A percentile compares a stretch with the other conserved stretches of the same genome.
These are phyloP conservation scores for Elysia chlorotica DNA, from an alignment of 1,140 invertebrate species.

Conservation along the genomic window DNA sequence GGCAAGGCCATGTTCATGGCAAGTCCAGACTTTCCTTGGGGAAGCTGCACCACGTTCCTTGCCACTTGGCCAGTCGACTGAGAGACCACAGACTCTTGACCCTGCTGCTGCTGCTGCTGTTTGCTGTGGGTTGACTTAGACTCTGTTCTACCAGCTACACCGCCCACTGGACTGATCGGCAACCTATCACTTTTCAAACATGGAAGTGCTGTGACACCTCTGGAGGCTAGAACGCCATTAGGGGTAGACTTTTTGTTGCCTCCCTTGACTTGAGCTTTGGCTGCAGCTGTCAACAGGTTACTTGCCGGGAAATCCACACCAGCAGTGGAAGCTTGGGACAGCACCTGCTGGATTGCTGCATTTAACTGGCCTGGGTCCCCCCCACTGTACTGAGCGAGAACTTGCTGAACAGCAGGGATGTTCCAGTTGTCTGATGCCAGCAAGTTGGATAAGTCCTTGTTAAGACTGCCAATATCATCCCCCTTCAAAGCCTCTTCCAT, in stretches of 20 bases:
- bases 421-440: conserved; percentile 19
- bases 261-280: conserved; percentile 11
- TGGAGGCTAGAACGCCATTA: too few relatives aligned
- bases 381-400: conserved; percentile 10
- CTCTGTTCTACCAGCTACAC: too few relatives aligned
- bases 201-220: too few relatives aligned
- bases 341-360: conserved; percentile 3
- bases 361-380: background rate
- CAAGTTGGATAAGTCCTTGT: conserved; percentile 7
- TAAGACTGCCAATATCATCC: background rate
- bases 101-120: background rate
- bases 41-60: conserved; percentile 8
- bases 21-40: background rate
- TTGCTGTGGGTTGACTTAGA: too few relatives aligned
- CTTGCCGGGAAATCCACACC: conserved; percentile 14
- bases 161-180: too few relatives aligned
- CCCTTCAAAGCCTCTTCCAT: background rate
- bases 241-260: too few relatives aligned
- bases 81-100: background rate
- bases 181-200: too few relatives aligned
- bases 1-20: conserved; percentile 16
- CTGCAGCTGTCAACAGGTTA: conserved; percentile 6
- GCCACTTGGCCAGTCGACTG: background rate
- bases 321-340: background rate
- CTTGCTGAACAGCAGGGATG: conserved; percentile 14